Evolutionary conservation across 2,797 vertebrate genomes (phyloP), one percentile per base, ranked within the genome.

Genomic region (Etheostoma perlongum): DNA sequence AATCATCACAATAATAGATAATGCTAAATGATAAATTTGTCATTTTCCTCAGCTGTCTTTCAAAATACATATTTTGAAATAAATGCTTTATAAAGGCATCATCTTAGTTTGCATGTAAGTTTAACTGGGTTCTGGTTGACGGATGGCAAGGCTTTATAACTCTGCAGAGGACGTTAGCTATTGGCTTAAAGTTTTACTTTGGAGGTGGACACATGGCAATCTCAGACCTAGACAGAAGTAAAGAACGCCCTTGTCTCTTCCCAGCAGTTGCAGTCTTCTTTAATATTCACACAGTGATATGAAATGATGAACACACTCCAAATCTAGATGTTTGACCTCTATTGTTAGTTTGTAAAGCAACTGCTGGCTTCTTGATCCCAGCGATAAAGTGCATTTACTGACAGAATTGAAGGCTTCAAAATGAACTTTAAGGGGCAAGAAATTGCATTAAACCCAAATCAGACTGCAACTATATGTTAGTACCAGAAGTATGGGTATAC

Each of bases 121-220:
- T 71, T 62, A 72, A 68, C 67, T 33, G n/a, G 51, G 25, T 83
- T 88, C 23, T 60, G 21, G 66, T 9, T 80, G 76, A 78, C 81
- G 84, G 83, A 90, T 83, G 79, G 74, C 53, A 44, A 61, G 71
- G 72, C 63, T 78, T 87, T 48, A 65, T 64, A 30, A 27, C 86
- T 61, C 72, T 78, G 63, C 69, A 76, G 66, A 73, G 58, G 68
- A 59, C 72, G 60, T 88, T 85, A 85, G 68, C 65, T 72, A 52
- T 77, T 72, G 78, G 75, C 55, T 81, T 57, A 79, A 78, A 78
- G 63, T 87, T 90, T 79, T 65, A 76, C 57, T 84, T 87, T 81
- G 48, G 60, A 75, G 53, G 65, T 21, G 19, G 65, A 78, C 78
- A 81, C 74, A 74, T 79, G 61, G 71, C 87, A 68, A 70, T 78